Percentiles rank a stretch among this genome's conserved stretches.
These are phyloP conservation scores for cattle (Bos taurus) DNA, from an alignment of 2,113 vertebrate genomes.

Conservation along the genomic window DNA sequence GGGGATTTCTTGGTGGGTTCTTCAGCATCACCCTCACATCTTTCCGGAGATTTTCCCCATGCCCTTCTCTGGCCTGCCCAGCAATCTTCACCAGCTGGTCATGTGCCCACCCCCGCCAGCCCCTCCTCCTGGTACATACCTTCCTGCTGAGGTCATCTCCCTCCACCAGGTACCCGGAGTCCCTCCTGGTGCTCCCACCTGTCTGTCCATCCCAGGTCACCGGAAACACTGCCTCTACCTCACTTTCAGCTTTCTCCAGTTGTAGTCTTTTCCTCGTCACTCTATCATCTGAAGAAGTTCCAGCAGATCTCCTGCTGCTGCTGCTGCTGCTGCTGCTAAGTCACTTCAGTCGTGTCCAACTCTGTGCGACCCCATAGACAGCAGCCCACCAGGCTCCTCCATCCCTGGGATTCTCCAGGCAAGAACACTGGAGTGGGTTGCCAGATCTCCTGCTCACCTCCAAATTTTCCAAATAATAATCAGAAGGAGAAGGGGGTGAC, in stretches of 20 bases:
- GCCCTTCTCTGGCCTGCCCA: neutral
- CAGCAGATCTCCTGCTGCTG: neutral
- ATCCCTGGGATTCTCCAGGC: no score
- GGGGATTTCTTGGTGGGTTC: neutral
- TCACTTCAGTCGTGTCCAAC: no score
- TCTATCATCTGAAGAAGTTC: neutral
- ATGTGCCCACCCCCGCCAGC: neutral
- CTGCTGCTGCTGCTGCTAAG: neutral
- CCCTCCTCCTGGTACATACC: neutral
- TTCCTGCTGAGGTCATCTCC: neutral
- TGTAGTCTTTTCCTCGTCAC: neutral
- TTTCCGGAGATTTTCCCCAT: neutral
- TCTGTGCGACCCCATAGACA: no score
- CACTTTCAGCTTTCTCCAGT: neutral
- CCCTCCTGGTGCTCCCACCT: no score
- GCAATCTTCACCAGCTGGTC: neutral
- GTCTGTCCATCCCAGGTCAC: neutral
- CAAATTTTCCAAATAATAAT: neutral
- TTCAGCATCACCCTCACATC: neutral
- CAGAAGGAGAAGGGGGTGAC: neutral
- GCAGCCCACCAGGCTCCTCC: no score
- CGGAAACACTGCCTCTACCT: rapidly evolving
- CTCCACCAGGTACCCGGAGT: neutral
- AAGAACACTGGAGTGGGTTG: no score
- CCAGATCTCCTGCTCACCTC: neutral